Evolutionary conservation across 2,113 vertebrate species (phyloP), one percentile per base, ranked within the genome.

Genomic region (Empidonax alnorum): DNA sequence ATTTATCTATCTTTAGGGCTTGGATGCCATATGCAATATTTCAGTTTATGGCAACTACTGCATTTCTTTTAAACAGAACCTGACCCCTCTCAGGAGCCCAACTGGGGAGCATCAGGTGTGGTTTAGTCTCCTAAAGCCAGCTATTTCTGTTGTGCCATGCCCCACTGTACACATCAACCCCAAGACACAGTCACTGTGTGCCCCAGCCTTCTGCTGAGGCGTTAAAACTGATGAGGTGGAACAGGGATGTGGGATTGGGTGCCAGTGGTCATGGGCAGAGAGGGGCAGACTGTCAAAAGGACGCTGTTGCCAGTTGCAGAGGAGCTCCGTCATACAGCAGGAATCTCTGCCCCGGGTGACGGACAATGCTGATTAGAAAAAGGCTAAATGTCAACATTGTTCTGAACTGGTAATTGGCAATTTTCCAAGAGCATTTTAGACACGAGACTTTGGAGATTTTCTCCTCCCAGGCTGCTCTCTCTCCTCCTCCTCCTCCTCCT

Each of bases 311-410:
- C 89, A 74, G 65, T 67, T 68, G 21, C n/a, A 90, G 92, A 78
- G 84, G 53, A 31, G 75, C 68, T 92, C 65, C 25, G 90, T 93
- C 67, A 96, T 92, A 78, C 82, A 49, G 44, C 75, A 95, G 93
- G 96, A 96, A 96, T 97, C 97, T 94, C 89, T 97, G 95, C 91
- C 95, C 94, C 71, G 84, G 74, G 85, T 93, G 96, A 97, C 56
- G 67, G 94, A 91, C 94, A 96, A 27, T 5, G 30, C 91, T 92
- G 96, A 97, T 97, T 95, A 69, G 65, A 85, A 90, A 96, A 91
- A 72, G 95, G 84, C 97, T 97, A 95, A 97, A 97, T 97, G 97
- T 98, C 96, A 97, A 85, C 95, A 73, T 97, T 97, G 97, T 97
- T 98, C 95, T 94, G 93, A 94, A 76, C 88, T 95, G 87, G 84